Evolutionary conservation across 2,797 vertebrate genomes (phyloP).

Genomic region (Rhyacichthys aspro): DNA sequence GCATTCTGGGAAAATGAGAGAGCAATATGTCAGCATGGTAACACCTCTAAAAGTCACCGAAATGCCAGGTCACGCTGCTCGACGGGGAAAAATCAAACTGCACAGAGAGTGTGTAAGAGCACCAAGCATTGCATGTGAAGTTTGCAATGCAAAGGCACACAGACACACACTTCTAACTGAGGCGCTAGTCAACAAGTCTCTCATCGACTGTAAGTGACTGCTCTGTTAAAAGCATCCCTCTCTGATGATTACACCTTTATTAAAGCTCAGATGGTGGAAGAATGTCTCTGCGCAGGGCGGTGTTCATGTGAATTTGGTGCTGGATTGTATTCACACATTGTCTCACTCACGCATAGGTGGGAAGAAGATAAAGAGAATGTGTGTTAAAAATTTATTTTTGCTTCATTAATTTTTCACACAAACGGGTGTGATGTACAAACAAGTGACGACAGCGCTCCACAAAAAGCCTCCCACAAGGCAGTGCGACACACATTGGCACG

Average conservation of each 20-base stretch:
- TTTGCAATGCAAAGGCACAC: slow-evolving; percentile 42
- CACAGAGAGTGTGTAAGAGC: slow-evolving; percentile 51
- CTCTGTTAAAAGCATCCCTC: slow-evolving; percentile 30
- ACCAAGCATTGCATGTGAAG: slow-evolving; percentile 48
- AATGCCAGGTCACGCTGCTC: slow-evolving; percentile 83
- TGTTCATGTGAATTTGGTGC: slow-evolving; percentile 12
- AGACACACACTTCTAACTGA: slow-evolving; percentile 18
- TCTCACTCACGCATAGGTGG: slow-evolving; percentile 48
- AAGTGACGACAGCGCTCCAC: slow-evolving; percentile 33
- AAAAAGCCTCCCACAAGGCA: slow-evolving; percentile 49
- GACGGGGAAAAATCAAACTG: slow-evolving; percentile 65
- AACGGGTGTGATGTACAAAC: slow-evolving; percentile 55
- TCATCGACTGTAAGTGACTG: slow-evolving; percentile 35
- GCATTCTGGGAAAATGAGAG: slow-evolving; percentile 60
- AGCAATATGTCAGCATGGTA: slow-evolving; percentile 74
- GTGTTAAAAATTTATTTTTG: slow-evolving; percentile 66
- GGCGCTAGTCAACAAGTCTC: slow-evolving; percentile 21
- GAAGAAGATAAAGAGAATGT: slow-evolving; percentile 58
- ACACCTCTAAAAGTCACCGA: slow-evolving; percentile 84
- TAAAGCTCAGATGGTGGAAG: slow-evolving; percentile 50
- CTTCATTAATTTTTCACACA: slow-evolving; percentile 65
- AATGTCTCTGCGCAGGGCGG: not conserved
- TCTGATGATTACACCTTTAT: slow-evolving; percentile 61
- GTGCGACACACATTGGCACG: slow-evolving; percentile 12
- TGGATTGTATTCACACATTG: slow-evolving; percentile 31